Base-by-base conservation (phyloP, 2,888 invertebrate species). In the Biston stratarius region DNA sequence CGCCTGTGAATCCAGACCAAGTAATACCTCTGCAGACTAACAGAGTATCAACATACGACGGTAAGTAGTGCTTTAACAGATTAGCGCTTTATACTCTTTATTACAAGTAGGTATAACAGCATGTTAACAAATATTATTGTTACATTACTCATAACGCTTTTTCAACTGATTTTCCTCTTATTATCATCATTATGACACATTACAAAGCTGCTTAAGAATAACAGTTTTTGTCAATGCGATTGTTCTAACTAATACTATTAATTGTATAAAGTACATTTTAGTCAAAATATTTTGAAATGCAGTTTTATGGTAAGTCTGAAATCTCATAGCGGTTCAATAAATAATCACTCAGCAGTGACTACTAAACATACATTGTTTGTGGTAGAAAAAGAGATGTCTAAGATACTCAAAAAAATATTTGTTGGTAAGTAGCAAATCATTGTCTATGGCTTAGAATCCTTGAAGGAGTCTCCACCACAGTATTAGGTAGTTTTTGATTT, bases 1-100 rank as follows among this genome's bases (percentile, higher is more conserved):
- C 96, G 48, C 95, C 96, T 77, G 96, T 97, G 80, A 97, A 97
- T 94, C 97, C 97, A 44, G 97, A 97, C 90, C 96, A 96, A 94
- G 95, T 96, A 71, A 95, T 96, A 79, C 92, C 94, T 71, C 89
- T 94, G 74, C 94, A 93, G 86, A 94, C 94, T 72, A 94, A 93
- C 85, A 91, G 94, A 84, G 89, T 94, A 83, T 92, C 93, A 59
- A 94, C 94, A 5, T 94, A 90, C 79, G 94, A 94, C 81, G 94
- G 94, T 94, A 88, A 90, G 92, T 74, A 77, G 74, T 58, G 65
- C 61, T 61, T 62, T 34, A 3, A 53, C 51, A 51, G 11, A 55
- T 34, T 34, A 44, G 59, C 38, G 59, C 61, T 67, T 62, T 53
- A 59, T 40, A 47, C 15, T 52, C n/a, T n/a, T n/a, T 51, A 52